Conservation (phyloP, 2,113 vertebrate species). For the Ardeotis arabs region DNA sequence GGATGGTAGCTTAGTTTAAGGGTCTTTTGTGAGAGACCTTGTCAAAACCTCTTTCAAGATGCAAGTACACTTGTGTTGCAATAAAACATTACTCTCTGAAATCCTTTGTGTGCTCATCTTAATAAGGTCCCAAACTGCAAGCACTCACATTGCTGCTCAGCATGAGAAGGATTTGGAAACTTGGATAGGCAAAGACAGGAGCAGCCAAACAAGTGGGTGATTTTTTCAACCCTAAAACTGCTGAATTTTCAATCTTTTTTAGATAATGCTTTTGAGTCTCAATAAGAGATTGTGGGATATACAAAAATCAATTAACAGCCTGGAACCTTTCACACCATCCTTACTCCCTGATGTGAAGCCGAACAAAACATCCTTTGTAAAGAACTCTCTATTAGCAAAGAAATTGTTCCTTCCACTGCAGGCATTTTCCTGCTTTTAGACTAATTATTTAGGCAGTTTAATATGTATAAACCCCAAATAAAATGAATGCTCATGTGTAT, state of each 20-base stretch:
- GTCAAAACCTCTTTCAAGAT: slow-evolving; percentile 11
- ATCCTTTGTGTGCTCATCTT: not conserved
- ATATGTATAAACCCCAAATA: slow-evolving; percentile 8
- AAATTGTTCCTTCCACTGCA: slow-evolving; percentile 23
- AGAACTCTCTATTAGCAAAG: not conserved
- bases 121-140: not conserved
- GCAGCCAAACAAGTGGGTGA: not conserved
- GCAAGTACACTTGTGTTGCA: not conserved
- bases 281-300: slow-evolving; percentile 2
- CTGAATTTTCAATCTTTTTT: not conserved
- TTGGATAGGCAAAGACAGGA: not conserved
- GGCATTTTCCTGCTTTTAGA: slow-evolving; percentile 5
- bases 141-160: not conserved
- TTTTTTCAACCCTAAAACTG: not conserved
- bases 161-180: not conserved
- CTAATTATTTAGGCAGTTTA: slow-evolving; percentile 11
- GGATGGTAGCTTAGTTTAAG: not conserved
- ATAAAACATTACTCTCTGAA: not conserved
- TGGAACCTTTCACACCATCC: slow-evolving; percentile 7
- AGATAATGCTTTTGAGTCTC: not conserved
- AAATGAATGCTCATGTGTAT: not conserved
- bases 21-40: not conserved
- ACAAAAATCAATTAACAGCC: slow-evolving; percentile 41
- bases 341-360: not conserved
- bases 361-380: slow-evolving; percentile 47